A percentile compares a stretch with the other conserved stretches of the same genome.
phyloP scores from a whole-genome alignment of 2,113 vertebrate species.

The Protomyctophum bolini region DNA sequence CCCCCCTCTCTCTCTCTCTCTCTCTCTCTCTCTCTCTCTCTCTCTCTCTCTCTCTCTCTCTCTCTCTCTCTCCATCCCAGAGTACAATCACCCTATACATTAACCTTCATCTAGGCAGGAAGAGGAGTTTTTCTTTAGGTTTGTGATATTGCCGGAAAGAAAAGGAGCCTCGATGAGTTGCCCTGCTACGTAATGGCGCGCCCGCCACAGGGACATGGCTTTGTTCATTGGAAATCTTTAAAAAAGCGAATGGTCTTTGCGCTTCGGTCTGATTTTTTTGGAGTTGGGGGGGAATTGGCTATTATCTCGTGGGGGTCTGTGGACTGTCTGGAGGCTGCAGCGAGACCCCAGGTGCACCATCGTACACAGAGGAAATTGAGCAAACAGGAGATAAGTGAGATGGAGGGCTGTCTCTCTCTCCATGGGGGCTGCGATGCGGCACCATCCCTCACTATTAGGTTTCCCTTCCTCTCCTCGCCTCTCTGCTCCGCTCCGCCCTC shows the following conservation, averaged over 20 bases:
- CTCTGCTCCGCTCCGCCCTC: conserved; percentile 6
- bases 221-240: conserved; percentile 75
- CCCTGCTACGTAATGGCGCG: conserved; percentile 63
- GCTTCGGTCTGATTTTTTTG: conserved; percentile 61
- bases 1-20: no score
- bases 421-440: conserved; percentile 41
- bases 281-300: conserved; percentile 65
- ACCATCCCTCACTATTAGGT: conserved; percentile 72
- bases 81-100: conserved; percentile 35
- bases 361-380: conserved; percentile 76
- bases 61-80: not conserved
- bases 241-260: conserved; percentile 72
- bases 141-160: conserved; percentile 44
- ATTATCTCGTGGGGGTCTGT: conserved; percentile 60
- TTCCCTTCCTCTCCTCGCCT: conserved; percentile 30
- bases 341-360: conserved; percentile 74
- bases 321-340: conserved; percentile 51
- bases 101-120: conserved; percentile 35
- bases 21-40: not conserved
- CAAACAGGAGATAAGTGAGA: conserved; percentile 80
- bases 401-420: conserved; percentile 72
- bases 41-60: no score
- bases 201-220: conserved; percentile 53
- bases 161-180: conserved; percentile 50
- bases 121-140: conserved; percentile 15